Evolutionary conservation across 2,797 vertebrate species (phyloP).

Genomic region (Tenualosa ilisha): DNA sequence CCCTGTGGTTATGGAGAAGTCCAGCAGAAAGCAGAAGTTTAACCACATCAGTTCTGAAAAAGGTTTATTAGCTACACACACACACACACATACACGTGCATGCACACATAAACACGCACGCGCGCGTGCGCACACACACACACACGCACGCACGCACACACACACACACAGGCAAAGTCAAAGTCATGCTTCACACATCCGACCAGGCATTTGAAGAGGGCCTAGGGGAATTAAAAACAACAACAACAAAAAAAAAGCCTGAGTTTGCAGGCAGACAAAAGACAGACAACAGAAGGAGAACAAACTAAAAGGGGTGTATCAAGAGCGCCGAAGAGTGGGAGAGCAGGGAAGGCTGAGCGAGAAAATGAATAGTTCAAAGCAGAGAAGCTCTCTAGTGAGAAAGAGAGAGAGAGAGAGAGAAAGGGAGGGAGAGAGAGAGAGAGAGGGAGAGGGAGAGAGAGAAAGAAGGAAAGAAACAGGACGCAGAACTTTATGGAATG

Average conservation of each 20-base stretch:
- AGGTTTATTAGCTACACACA: background rate
- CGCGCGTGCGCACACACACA: too few relatives aligned
- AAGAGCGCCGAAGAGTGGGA: too few relatives aligned
- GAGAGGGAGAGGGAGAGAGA: background rate
- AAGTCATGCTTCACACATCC: conserved; percentile 21
- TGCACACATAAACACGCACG: background rate
- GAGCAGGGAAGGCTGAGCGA: background rate
- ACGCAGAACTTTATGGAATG: conserved; percentile 33
- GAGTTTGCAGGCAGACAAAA: too few relatives aligned
- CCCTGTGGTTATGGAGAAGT: conserved; percentile 1
- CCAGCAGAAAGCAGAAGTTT: conserved; percentile 12
- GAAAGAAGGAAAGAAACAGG: background rate
- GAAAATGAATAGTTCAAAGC: conserved; percentile 21
- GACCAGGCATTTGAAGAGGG: background rate
- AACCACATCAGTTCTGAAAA: background rate
- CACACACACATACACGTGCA: background rate
- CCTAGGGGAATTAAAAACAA: background rate
- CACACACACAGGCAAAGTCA: conserved; percentile 8
- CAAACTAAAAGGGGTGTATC: too few relatives aligned
- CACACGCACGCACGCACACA: too few relatives aligned
- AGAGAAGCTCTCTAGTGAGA: background rate
- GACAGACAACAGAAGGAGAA: background rate
- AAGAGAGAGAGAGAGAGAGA: conserved; percentile 5
- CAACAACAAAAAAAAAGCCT: too few relatives aligned
- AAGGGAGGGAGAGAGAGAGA: conserved; percentile 24